Evolutionary conservation across 2,797 vertebrate genomes (phyloP), one percentile per base, ranked within the genome.

Genomic region (Masticophis lateralis): DNA sequence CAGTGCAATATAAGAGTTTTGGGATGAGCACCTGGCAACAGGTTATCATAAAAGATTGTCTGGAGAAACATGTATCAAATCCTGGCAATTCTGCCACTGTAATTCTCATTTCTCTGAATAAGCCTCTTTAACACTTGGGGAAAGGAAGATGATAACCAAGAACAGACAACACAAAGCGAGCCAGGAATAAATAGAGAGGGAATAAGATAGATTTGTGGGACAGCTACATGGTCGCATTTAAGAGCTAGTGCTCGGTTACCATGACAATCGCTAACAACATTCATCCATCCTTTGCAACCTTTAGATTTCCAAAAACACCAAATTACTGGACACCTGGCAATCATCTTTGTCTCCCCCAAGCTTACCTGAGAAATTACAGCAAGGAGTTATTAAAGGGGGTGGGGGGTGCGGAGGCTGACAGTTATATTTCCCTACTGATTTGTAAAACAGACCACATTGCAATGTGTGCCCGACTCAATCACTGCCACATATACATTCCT

Each of bases 281-380:
- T 94, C 96, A 97, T 96, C 96, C 96, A 96, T 97, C 96, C 96
- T 97, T 95, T 94, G 94, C 95, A 96, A 97, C 96, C 97, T 97
- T 95, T 95, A 93, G 95, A 96, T 92, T 92, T 96, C 90, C 94
- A 94, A 94, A 91, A 63, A 95, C 95, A 94, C 95, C 96, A 95
- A 94, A 90, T 96, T 96, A 94, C 95, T 95, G 95, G 95, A 95
- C 96, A 95, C 95, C 94, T 95, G 94, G 90, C 93, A 95, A 95
- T 95, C 94, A 87, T 92, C 43, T 43, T 6, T 92, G 74, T 57
- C 90, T 93, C 91, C 90, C 90, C 93, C 93, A 94, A 94, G 37
- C 60, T 93, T 93, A 96, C 92, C 93, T 94, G 92, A 95, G 87
- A 94, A 96, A 96, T 96, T 96, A 96, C 92, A 90, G 94, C 94